phyloP scores from a whole-genome alignment of 2,113 vertebrate species.

The Carassius carassius region DNA sequence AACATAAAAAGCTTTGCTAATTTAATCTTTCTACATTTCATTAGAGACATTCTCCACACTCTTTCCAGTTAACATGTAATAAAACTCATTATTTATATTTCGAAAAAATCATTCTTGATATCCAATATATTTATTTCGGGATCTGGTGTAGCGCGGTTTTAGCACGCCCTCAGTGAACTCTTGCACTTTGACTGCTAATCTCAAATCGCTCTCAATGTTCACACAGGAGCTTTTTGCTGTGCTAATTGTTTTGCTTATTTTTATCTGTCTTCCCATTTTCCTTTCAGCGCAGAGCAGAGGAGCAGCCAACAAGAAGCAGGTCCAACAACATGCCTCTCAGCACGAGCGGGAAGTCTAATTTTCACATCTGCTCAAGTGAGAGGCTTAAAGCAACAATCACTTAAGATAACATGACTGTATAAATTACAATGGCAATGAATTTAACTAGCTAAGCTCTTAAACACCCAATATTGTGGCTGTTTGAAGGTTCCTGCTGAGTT shows the following conservation, averaged over 20 bases:
- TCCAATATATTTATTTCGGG: not conserved
- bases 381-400: constrained; percentile 68
- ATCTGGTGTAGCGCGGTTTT: not conserved
- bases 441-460: constrained; percentile 59
- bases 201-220: constrained; percentile 44
- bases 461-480: constrained; percentile 56
- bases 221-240: constrained; percentile 51
- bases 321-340: constrained; percentile 50
- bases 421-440: constrained; percentile 62
- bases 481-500: constrained; percentile 22
- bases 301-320: constrained; percentile 57
- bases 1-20: constrained; percentile 5
- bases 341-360: constrained; percentile 46
- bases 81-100: not conserved
- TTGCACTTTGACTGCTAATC: constrained; percentile 15
- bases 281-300: constrained; percentile 34
- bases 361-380: constrained; percentile 54
- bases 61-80: not conserved
- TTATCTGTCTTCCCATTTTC: constrained; percentile 57
- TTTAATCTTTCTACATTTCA: not conserved
- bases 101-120: not conserved
- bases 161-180: constrained; percentile 5
- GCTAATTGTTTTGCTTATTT: constrained; percentile 61
- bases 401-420: constrained; percentile 68
- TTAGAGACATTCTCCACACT: not conserved